Conservation (phyloP, 2,797 vertebrate genomes). For the Chelidonichthys spinosus region DNA sequence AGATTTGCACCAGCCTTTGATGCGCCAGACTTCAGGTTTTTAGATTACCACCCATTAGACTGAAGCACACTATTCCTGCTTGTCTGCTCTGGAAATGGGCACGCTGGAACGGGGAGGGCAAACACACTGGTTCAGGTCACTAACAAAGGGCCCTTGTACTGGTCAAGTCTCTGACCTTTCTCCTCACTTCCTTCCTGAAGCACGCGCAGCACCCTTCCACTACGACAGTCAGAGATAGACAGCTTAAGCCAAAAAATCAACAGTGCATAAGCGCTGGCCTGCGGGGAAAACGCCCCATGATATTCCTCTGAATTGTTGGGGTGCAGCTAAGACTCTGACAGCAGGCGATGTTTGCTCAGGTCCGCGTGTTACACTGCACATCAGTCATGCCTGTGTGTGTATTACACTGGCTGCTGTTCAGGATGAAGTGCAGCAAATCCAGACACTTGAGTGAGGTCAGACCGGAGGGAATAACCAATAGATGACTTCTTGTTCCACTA, state of each 20-base stretch:
- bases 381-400: constrained; percentile 84
- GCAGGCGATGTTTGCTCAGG: constrained; percentile 88
- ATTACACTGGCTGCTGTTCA: constrained; percentile 80
- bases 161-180: constrained; percentile 80
- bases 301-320: constrained; percentile 84
- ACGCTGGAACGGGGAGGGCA: constrained; percentile 57
- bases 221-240: constrained; percentile 87
- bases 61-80: constrained; percentile 71
- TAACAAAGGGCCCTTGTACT: constrained; percentile 92
- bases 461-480: constrained; percentile 91
- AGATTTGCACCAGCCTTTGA: constrained; percentile 75
- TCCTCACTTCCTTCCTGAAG: constrained; percentile 82
- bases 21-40: constrained; percentile 74
- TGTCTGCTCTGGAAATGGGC: constrained; percentile 52
- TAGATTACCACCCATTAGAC: constrained; percentile 71
- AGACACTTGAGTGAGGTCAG: constrained; percentile 88
- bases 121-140: constrained; percentile 78
- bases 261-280: constrained; percentile 83
- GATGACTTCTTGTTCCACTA: constrained; percentile 94
- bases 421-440: constrained; percentile 88
- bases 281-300: constrained; percentile 80
- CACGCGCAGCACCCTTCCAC: constrained; percentile 64
- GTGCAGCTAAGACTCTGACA: constrained; percentile 83
- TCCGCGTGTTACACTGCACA: constrained; percentile 75
- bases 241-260: constrained; percentile 88